Conservation (phyloP, 2,797 vertebrate genomes). For the Mycteria americana region DNA sequence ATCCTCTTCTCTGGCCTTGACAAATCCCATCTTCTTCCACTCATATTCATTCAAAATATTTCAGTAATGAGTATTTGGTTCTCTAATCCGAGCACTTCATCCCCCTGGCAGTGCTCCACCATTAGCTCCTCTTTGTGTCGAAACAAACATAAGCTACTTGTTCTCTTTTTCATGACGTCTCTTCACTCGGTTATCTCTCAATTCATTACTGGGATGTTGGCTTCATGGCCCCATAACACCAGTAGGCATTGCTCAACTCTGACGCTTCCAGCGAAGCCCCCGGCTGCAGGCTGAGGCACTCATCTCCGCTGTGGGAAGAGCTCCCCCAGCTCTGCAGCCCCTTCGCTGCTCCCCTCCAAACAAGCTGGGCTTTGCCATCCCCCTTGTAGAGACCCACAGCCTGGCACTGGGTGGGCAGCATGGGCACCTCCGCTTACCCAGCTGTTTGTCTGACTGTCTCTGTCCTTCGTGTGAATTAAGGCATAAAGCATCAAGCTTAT, state of each 20-base stretch:
- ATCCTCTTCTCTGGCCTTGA: not conserved
- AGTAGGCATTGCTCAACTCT: not conserved
- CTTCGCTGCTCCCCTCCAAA: not conserved
- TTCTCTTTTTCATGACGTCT: not conserved
- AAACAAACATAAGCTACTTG: not conserved
- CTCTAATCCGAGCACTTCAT: not conserved
- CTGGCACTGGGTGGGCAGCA: not conserved
- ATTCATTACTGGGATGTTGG: not conserved
- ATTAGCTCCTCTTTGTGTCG: not conserved
- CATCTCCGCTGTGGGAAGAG: not conserved
- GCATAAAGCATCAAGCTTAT: not conserved
- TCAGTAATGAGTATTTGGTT: not conserved
- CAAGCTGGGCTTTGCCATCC: not conserved
- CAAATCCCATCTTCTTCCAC: not conserved
- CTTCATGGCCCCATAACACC: not conserved
- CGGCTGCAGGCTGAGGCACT: fast-evolving
- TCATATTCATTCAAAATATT: not conserved
- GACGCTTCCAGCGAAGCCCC: not conserved
- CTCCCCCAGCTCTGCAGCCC: not conserved
- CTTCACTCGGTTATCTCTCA: not conserved
- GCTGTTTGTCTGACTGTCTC: not conserved
- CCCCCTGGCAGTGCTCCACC: not conserved
- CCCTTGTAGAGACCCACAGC: not conserved
- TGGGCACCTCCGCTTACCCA: fast-evolving
- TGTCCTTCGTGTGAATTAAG: not conserved